These are phyloP conservation scores for Hylomyscus alleni DNA, from an alignment of 2,797 vertebrate genomes.

Conservation along the genomic window DNA sequence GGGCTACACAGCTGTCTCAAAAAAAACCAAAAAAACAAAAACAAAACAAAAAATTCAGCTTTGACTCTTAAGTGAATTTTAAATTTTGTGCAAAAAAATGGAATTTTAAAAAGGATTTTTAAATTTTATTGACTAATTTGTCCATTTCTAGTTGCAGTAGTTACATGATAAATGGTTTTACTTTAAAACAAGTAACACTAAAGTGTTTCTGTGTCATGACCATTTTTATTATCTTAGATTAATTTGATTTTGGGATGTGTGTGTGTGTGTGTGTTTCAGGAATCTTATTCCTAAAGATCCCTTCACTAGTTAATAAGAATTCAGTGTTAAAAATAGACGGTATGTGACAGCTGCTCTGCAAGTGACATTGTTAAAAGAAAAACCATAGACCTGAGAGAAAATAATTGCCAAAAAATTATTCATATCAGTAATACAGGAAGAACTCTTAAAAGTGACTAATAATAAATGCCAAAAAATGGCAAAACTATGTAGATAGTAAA, in stretches of 20 bases:
- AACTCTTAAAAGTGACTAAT: not conserved
- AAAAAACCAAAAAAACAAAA: too few relatives aligned
- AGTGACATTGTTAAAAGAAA: slow-evolving; percentile 23
- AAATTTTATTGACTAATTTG: slow-evolving; percentile 15
- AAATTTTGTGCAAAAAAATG: not conserved
- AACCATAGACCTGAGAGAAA: not conserved
- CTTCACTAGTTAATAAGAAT: slow-evolving; percentile 37
- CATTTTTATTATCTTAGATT: not conserved
- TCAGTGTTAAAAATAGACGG: not conserved
- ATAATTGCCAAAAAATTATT: not conserved
- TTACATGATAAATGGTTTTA: slow-evolving; percentile 48
- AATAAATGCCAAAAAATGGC: not conserved
- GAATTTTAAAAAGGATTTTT: not conserved
- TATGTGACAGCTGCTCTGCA: not conserved
- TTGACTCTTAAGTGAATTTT: not conserved
- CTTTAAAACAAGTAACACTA: slow-evolving; percentile 27
- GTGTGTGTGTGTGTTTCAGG: not conserved
- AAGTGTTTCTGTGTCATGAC: not conserved
- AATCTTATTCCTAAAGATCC: slow-evolving; percentile 3
- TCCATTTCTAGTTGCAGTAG: slow-evolving; percentile 13
- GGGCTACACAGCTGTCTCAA: too few relatives aligned
- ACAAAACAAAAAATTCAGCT: not conserved
- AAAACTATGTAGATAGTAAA: slow-evolving; percentile 19
- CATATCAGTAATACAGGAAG: not conserved
- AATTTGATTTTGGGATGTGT: not conserved